phyloP scores from a whole-genome alignment of 2,888 invertebrate species.

The Meandrusa payeni region DNA sequence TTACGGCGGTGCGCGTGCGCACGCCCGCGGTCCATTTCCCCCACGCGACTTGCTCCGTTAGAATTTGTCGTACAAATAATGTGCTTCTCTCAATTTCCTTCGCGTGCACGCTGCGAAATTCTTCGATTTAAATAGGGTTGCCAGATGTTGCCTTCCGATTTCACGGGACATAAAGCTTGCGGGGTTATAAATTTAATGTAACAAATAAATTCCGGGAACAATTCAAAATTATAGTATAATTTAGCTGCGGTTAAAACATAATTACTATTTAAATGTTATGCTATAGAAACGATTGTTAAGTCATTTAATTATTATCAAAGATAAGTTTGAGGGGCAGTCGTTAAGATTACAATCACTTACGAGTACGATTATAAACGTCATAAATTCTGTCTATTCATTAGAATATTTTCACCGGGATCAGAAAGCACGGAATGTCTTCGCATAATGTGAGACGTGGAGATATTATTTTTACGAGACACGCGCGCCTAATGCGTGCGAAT shows the following conservation, averaged over 20 bases:
- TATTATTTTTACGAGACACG: constrained; percentile 15
- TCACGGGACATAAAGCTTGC: background rate
- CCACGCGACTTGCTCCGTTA: constrained; percentile 76
- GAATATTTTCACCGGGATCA: background rate
- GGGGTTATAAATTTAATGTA: too few species aligned
- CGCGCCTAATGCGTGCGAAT: constrained; percentile 21
- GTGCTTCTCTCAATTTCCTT: constrained; percentile 35
- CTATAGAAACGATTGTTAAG: background rate
- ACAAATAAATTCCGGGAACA: too few species aligned
- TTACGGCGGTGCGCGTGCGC: constrained; percentile 72
- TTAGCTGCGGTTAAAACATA: too few species aligned
- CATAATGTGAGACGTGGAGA: constrained; percentile 3
- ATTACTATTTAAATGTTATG: too few species aligned
- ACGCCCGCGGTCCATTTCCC: constrained; percentile 76
- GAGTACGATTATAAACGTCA: background rate
- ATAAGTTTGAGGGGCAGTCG: background rate
- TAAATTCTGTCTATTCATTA: background rate
- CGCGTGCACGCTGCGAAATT: constrained; percentile 18
- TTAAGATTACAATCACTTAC: constrained; percentile 4
- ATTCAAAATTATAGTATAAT: too few species aligned
- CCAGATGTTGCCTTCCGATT: constrained; percentile 7
- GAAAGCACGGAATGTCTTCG: constrained; percentile 16
- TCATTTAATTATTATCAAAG: background rate
- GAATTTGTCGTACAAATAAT: constrained; percentile 48
- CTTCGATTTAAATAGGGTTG: constrained; percentile 10